Base-by-base conservation (phyloP, 2,888 invertebrate genomes). In the Pterobdella sp. region DNA sequence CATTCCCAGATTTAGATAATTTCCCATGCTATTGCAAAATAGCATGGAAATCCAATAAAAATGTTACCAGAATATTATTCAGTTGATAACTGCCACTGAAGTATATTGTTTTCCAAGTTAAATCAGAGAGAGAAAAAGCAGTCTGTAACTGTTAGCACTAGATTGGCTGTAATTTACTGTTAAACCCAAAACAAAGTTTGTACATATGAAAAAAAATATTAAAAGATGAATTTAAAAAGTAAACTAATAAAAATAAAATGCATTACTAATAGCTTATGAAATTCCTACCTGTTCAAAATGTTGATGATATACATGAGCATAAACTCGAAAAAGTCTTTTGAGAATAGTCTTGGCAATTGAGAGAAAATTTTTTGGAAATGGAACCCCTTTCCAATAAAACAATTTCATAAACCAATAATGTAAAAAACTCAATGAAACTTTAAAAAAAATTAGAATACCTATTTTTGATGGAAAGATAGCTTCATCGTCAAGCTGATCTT, bases 261-360 rank as follows among this genome's bases (percentile, higher is more conserved):
- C 14, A n/a, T 49, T 18, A n/a, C n/a, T n/a, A n/a, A n/a, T n/a
- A n/a, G n/a, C n/a, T n/a, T n/a, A n/a, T n/a, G n/a, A n/a, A n/a
- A n/a, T n/a, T n/a, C n/a, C 7, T n/a, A 73, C 66, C 87, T 96
- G 93, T 73, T 92, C 90, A 86, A 98, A 97, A 87, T 99, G 98
- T 84, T 96, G 95, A 86, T 98, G 96, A 86, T 99, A 98, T 82
- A 98, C 95, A 86, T 98, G 98, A 72, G 98, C 98, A 85, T 98
- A 98, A 75, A 98, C 96, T 81, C 98, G 89, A 86, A 98, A 98
- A 83, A 99, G 87, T 77, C 98, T 89, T 86, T 97, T 97, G 81
- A 98, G 86, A 84, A 98, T 98, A 78, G 95, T 97, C 87, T 97
- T 96, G 75, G 97, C 96, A 85, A 94, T 94, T 76, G 91, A 88